These are phyloP conservation scores for Lymantria dispar DNA, from an alignment of 2,888 invertebrate genomes.

Conservation along the genomic window DNA sequence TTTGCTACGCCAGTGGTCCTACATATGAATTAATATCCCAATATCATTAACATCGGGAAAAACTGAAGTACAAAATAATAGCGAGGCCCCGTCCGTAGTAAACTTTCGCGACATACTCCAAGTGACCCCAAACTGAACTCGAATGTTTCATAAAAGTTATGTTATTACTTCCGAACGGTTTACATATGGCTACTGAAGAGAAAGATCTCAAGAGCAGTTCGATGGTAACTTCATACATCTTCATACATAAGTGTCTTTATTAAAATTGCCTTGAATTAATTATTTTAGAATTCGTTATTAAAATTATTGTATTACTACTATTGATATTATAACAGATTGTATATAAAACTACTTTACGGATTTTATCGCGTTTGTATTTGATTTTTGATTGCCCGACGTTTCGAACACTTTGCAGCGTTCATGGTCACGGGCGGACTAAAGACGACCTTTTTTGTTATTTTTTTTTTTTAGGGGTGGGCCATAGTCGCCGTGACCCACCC, in stretches of 20 bases:
- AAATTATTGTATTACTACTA: too few relatives aligned
- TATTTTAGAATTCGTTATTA: background rate
- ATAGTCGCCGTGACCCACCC: too few relatives aligned
- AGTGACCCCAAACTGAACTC: constrained; percentile 50
- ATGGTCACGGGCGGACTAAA: too few relatives aligned
- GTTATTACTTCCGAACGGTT: constrained; percentile 45
- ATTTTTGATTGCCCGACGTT: too few relatives aligned
- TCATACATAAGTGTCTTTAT: background rate
- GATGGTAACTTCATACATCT: background rate
- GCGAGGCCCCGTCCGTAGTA: constrained; percentile 5
- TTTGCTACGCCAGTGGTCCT: too few relatives aligned
- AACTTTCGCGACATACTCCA: constrained; percentile 47
- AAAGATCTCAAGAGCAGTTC: background rate
- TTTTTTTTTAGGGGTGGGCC: too few relatives aligned
- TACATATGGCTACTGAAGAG: constrained; percentile 3
- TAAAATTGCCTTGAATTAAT: background rate
- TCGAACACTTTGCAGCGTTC: too few relatives aligned
- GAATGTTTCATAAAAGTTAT: constrained; percentile 47
- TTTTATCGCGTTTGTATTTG: too few relatives aligned
- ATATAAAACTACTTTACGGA: too few relatives aligned
- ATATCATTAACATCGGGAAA: constrained; percentile 3
- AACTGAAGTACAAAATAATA: constrained; percentile 31
- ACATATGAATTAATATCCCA: too few relatives aligned
- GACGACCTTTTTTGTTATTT: too few relatives aligned
- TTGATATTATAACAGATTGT: too few relatives aligned